Base-by-base conservation (phyloP, 1,140 invertebrate species). In the Listronotus oregonensis region DNA sequence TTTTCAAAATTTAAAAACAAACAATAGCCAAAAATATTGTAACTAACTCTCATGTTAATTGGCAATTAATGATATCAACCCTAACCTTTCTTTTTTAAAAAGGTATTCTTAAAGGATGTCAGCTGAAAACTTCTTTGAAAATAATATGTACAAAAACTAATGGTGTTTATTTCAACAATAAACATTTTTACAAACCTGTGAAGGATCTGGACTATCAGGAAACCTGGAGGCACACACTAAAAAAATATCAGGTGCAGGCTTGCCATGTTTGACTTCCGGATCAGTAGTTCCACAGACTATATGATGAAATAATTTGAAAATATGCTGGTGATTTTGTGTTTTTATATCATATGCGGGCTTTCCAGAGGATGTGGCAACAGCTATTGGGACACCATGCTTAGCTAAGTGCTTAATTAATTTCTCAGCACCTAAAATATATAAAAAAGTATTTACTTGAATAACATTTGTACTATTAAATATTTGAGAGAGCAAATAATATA, bases 201-300 rank as follows among this genome's bases (percentile, higher is more conserved):
- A 82, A 8, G 90, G 84, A 49, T 85, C 74, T 5, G 91, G 90
- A 55, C 85, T 86, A 66, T 90, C 87, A 0, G 84, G 75, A 78
- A 99, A 98, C 68, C 95, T 82, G n/a, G 84, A 82, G 3, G 94
- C 93, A 66, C 92, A 91, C 0, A 96, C 85, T 10, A 95, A 77
- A 77, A 97, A 99, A 74, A 96, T 94, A 79, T 98, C 95, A 0
- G n/a, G 96, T 65, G 88, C 86, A 11, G 96, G 96, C 84, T 99
- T 98, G 27, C 96, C 95, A 67, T 86, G 82, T 71, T 89, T 90
- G 0, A 98, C 92, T 67, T 96, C 94, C 5, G 88, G 85, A 81
- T 98, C 96, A 9, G 89, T 88, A 50, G 90, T 90, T 0, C 91
- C 93, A 68, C 90, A 86, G 0, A 97, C 94, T 72, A 87, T 85